phyloP scores from a whole-genome alignment of 1,140 invertebrate genomes.

The Melanaphis sacchari region DNA sequence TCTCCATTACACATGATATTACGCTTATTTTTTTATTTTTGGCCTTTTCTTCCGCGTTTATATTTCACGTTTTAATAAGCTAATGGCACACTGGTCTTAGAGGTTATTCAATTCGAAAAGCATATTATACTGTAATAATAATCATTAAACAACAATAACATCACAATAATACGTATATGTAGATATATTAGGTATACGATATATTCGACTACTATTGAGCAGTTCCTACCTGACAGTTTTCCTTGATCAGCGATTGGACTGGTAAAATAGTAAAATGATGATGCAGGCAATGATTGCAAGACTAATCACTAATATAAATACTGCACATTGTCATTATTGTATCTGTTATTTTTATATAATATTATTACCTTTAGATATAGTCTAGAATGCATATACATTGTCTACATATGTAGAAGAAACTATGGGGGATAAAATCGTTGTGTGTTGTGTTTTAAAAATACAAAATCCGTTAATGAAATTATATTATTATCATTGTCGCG shows the following conservation, averaged over 20 bases:
- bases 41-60: neutral
- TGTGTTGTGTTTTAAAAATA: neutral
- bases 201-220: neutral
- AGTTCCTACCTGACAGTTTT: neutral
- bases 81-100: neutral
- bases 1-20: conserved; percentile 32
- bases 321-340: too few species aligned
- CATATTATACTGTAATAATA: neutral
- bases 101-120: neutral
- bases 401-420: neutral
- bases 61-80: conserved; percentile 30
- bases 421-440: neutral
- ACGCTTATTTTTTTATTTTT: neutral
- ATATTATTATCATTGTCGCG: neutral
- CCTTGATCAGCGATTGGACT: neutral
- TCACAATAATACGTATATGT: too few species aligned
- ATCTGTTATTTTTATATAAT: too few species aligned
- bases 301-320: neutral
- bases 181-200: neutral
- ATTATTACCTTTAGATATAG: too few species aligned
- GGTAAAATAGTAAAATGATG: neutral
- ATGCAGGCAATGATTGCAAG: neutral
- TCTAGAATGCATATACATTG: too few species aligned
- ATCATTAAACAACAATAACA: neutral
- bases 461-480: neutral